Evolutionary conservation across 2,797 vertebrate genomes (phyloP), one percentile per base, ranked within the genome.

Genomic region (Ciconia nigra): DNA sequence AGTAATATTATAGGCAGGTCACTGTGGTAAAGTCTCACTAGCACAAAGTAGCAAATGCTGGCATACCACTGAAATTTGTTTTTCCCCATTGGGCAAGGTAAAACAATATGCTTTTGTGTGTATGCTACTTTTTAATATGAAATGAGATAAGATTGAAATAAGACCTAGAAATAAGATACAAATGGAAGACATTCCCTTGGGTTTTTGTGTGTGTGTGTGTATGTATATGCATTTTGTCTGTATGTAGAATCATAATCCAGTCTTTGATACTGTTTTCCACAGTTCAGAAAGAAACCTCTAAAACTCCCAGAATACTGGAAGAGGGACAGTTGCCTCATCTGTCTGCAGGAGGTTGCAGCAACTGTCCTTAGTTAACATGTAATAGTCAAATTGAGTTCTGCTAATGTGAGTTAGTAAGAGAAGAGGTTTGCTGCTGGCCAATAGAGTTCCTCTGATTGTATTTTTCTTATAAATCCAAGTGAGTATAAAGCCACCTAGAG

Each of bases 201-300:
- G 5, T 41, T 2, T 52, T 2, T 42, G 11, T 37, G 5, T 44
- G 1, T n/a, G 0, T 22, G 5, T 57, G 6, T 29, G 7, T 51
- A 13, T 14, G 12, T 58, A 28, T 33, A 13, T 61, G 11, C 16
- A 31, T 88, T 82, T 88, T 72, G 28, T 57, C 37, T 83, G 26
- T 25, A 1, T 37, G 42, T 71, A 49, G 65, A 82, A 79, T 25
- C 11, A 70, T 58, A 84, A 70, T 69, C 35, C 29, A 51, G 15
- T 37, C 39, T 88, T 81, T 83, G n/a, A 18, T 41, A 35, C 8
- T 74, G 1, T 85, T 93, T 88, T 62, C 33, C 31, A 15, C 47
- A 65, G 61, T 61, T 95, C 39, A 35, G 4, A 87, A 78, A 71
- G 26, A 93, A 89, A 49, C 26, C 15, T 61, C 15, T 89, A 33